Evolutionary conservation across 2,888 invertebrate species (phyloP).

Genomic region (Limenitis camilla): DNA sequence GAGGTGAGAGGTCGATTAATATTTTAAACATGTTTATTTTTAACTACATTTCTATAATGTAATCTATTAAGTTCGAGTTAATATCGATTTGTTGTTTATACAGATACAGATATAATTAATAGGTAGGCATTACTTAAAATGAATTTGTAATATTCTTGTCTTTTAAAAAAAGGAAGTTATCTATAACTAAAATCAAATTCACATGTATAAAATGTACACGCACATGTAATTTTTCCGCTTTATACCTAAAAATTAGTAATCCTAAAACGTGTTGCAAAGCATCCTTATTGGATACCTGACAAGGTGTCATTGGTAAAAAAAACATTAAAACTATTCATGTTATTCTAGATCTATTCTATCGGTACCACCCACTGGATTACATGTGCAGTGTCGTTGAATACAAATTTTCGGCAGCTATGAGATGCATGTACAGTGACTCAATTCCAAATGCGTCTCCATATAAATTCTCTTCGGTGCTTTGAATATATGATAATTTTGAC

Average conservation of each 20-base stretch:
- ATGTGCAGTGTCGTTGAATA: constrained; percentile 57
- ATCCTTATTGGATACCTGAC: neutral
- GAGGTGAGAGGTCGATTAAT: constrained; percentile 37
- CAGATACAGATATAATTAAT: too few species aligned
- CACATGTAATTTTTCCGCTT: too few species aligned
- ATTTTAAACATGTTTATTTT: constrained; percentile 26
- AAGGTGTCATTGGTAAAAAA: constrained; percentile 23
- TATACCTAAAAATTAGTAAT: too few species aligned
- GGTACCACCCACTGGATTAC: constrained; percentile 65
- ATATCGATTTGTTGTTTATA: too few species aligned
- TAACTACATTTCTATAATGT: constrained; percentile 10
- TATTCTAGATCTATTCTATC: constrained; percentile 48
- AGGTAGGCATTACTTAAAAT: too few species aligned
- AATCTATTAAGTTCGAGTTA: too few species aligned
- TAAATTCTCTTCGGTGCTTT: constrained; percentile 41
- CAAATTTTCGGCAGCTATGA: constrained; percentile 45
- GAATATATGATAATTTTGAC: constrained; percentile 28
- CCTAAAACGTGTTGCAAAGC: neutral
- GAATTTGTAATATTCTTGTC: too few species aligned
- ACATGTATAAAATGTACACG: too few species aligned
- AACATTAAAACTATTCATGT: constrained; percentile 45
- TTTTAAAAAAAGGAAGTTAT: too few species aligned
- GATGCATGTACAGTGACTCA: constrained; percentile 56
- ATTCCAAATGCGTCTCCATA: constrained; percentile 49
- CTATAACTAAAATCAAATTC: too few species aligned